Base-by-base conservation (phyloP, 2,888 invertebrate species). In the Mallateleia sp. region DNA sequence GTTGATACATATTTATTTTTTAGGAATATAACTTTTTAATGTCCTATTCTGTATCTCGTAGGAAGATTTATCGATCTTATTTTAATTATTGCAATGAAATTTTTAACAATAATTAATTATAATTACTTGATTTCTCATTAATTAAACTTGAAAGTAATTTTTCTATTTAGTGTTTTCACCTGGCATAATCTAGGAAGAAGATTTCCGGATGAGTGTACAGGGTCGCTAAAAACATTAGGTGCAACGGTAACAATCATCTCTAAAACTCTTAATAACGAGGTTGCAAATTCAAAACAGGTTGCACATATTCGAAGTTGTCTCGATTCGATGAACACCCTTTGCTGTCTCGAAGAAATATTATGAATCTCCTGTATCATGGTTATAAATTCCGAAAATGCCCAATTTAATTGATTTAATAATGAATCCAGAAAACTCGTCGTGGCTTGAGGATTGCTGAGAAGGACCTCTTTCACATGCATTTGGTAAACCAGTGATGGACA, bases 351-450 rank as follows among this genome's bases (percentile, higher is more conserved):
- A 0, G 97, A 96, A 24, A 96, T 95, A 91, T 96, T 97, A 93
- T 97, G 97, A 90, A 97, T 97, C 96, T 98, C 98, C 94, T 98
- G 98, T 92, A 98, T 96, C 96, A 98, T 97, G 25, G 97, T 97
- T 88, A 98, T 97, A 92, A 98, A 98, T 93, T 98, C 98, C 0
- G 98, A 98, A 93, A 98, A 98, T 0, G 98, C 97, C 98, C 98
- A 98, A 95, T 98, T 98, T 6, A 98, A 95, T 91, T 98, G 98
- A 92, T 97, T 98, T 7, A 98, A 95, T 25, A 98, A 95, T 0
- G 97, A 98, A 94, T 98, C 98, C 14, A 98, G 95, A 92, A 97
- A 98, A 0, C 96, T 95, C 0, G 97, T 97, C 0, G 98, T 97
- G 22, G 96, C 95, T 38, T 96, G 96, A 8, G 97, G 96, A 91